Conservation (phyloP, 2,113 vertebrate species). For the Cyrtonyx montezumae region DNA sequence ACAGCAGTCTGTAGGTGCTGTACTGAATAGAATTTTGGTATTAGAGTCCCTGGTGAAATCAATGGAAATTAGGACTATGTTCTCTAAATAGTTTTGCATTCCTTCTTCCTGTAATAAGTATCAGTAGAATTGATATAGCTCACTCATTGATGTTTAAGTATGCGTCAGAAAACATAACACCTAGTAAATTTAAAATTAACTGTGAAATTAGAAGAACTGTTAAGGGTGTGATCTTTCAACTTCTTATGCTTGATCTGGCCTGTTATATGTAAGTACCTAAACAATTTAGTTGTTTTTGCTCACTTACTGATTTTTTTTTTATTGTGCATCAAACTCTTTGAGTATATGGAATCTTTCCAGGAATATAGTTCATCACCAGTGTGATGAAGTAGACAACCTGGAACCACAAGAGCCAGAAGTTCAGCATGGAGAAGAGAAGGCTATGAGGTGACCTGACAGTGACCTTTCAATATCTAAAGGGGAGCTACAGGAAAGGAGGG, state of each 20-base stretch:
- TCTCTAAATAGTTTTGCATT: not conserved
- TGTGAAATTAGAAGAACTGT: not conserved
- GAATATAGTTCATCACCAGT: not conserved
- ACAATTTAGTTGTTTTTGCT: not conserved
- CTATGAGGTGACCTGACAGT: too few species aligned
- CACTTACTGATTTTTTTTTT: not conserved
- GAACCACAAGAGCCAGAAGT: not conserved
- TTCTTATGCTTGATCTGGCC: not conserved
- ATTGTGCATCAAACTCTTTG: not conserved
- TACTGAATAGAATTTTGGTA: conserved; percentile 13
- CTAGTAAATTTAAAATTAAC: not conserved
- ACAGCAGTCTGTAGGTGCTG: not conserved
- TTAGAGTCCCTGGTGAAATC: not conserved
- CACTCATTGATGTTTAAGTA: not conserved
- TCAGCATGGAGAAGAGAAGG: too few species aligned
- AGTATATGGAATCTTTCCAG: fast-evolving
- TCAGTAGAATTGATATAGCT: not conserved
- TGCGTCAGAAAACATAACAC: not conserved
- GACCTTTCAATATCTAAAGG: too few species aligned
- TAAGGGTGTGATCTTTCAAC: not conserved
- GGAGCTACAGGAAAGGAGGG: too few species aligned
- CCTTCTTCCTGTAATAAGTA: not conserved
- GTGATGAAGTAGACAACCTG: not conserved
- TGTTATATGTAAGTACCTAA: not conserved
- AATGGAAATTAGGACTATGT: not conserved